Conservation (phyloP, 2,797 vertebrate genomes). For the Spea hammondii region DNA sequence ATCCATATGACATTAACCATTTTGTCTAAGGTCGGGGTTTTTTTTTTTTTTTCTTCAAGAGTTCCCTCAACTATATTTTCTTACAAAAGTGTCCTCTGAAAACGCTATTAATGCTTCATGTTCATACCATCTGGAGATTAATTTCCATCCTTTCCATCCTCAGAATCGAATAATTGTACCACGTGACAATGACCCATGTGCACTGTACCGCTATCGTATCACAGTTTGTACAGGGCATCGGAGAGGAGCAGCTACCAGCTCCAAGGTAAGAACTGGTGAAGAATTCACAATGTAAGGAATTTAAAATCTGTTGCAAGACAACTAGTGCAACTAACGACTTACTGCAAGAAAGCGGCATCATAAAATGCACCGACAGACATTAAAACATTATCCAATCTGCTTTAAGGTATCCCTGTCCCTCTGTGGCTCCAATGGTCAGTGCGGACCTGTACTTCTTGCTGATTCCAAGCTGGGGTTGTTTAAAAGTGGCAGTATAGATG, state of each 20-base stretch:
- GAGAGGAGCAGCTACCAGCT: slow-evolving; percentile 71
- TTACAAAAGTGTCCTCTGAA: neutral
- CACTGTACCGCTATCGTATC: slow-evolving; percentile 75
- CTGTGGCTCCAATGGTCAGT: slow-evolving; percentile 69
- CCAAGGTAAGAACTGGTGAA: slow-evolving; percentile 64
- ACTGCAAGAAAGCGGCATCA: neutral
- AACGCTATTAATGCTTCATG: no score
- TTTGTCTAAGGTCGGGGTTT: no score
- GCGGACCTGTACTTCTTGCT: slow-evolving; percentile 62
- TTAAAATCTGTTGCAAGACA: no score
- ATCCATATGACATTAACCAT: neutral
- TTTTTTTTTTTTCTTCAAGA: no score
- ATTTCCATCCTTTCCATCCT: neutral
- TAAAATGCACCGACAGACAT: neutral
- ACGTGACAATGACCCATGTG: slow-evolving; percentile 73
- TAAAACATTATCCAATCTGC: neutral
- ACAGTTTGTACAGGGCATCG: slow-evolving; percentile 75
- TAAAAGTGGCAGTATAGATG: slow-evolving; percentile 71
- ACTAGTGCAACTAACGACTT: no score
- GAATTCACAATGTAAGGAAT: no score
- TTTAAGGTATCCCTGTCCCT: slow-evolving; percentile 68
- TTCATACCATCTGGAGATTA: neutral
- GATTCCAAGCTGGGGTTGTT: slow-evolving; percentile 72
- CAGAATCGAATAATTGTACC: slow-evolving; percentile 75
- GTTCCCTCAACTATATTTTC: neutral